Conservation (phyloP, 2,888 invertebrate genomes). For the Coenonympha arcania region DNA sequence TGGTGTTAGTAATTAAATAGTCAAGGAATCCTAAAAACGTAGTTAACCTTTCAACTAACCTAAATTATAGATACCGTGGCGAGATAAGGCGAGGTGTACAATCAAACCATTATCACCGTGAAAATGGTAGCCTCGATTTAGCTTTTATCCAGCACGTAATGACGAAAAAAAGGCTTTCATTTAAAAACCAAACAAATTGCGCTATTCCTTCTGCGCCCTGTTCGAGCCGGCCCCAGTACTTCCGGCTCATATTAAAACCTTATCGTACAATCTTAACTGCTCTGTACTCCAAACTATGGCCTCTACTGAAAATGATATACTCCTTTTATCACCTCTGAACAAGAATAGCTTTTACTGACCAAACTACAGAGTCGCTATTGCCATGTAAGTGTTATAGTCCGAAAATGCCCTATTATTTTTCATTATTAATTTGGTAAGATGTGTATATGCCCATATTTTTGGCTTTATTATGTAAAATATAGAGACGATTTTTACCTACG, state of each 20-base stretch:
- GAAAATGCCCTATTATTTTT: conserved; percentile 53
- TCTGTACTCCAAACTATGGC: conserved; percentile 67
- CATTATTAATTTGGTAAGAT: conserved; percentile 70
- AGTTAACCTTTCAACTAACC: background rate
- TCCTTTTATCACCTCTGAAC: conserved; percentile 36
- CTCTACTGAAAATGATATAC: conserved; percentile 65
- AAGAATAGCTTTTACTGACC: conserved; percentile 41
- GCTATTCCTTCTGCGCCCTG: conserved; percentile 37
- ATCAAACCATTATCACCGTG: conserved; percentile 9
- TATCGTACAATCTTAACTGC: conserved; percentile 71
- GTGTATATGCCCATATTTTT: conserved; percentile 42
- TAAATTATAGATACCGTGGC: background rate
- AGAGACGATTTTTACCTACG: conserved; percentile 17
- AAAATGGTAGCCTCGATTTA: conserved; percentile 9
- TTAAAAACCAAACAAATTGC: conserved; percentile 51
- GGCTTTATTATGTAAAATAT: conserved; percentile 34
- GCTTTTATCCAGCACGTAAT: background rate
- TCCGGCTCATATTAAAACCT: conserved; percentile 72
- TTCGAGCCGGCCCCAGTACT: conserved; percentile 48
- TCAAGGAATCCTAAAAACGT: background rate
- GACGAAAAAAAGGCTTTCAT: conserved; percentile 5
- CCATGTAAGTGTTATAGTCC: conserved; percentile 6
- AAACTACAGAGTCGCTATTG: conserved; percentile 34
- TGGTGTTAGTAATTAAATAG: too few species aligned
- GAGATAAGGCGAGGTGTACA: background rate